Evolutionary conservation across 2,888 invertebrate species (phyloP).

Genomic region (Byasa hedistus): DNA sequence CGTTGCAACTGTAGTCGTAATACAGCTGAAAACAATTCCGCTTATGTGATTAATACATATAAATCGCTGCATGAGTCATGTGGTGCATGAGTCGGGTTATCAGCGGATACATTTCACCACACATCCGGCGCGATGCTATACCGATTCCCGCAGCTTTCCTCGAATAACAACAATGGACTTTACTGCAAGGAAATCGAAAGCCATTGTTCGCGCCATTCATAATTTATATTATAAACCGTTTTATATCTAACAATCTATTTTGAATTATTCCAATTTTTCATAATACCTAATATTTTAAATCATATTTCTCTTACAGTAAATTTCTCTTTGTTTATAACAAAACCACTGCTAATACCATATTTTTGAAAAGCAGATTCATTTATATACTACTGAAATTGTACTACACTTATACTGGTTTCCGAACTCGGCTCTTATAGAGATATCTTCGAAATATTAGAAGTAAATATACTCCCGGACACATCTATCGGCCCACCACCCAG

Average conservation of each 20-base stretch:
- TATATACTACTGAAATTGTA: no score
- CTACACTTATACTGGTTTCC: no score
- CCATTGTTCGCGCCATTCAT: not conserved
- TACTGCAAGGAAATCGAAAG: not conserved
- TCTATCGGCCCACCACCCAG: no score
- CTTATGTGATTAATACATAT: not conserved
- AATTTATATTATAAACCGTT: not conserved
- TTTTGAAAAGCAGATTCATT: no score
- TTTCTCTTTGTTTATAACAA: no score
- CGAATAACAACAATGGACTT: slow-evolving; percentile 14
- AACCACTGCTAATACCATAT: no score
- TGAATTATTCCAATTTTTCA: not conserved
- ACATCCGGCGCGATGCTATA: not conserved
- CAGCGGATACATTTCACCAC: slow-evolving; percentile 9
- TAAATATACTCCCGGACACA: no score
- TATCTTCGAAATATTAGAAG: no score
- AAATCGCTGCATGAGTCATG: not conserved
- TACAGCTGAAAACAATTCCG: no score
- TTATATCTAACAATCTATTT: not conserved
- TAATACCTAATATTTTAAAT: not conserved
- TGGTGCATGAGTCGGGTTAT: not conserved
- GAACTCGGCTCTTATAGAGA: no score
- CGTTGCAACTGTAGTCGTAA: no score
- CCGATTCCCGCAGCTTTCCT: slow-evolving; percentile 6
- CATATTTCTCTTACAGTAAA: no score